Evolutionary conservation across 2,113 vertebrate species (phyloP), one percentile per base, ranked within the genome.

Genomic region (Ophthalmolycus amberensis): DNA sequence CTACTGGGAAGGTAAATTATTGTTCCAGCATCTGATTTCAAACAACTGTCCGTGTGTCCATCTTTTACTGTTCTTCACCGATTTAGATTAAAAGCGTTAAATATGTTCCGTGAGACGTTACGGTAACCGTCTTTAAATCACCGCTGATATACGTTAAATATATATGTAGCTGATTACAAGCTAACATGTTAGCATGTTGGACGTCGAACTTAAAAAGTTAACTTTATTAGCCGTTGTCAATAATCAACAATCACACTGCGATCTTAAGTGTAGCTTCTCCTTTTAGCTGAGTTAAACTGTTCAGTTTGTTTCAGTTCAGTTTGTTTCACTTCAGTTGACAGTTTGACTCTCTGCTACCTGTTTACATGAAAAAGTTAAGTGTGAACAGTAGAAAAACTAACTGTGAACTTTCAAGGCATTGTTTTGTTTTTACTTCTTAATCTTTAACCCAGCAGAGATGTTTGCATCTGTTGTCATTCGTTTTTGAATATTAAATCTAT

Each of bases 1-100:
- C 94, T 97, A 97, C 69, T 98, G 97, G 97, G 97, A 97, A 96
- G 97, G 97, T 97, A 95, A 88, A 83, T 77, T 22, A 25, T 59
- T 66, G 25, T 66, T 50, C 34, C 37, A 65, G 1, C n/a, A 0
- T 29, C 0, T 67, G 2, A 10, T 50, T 42, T 44, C 44, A 60
- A 73, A 52, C 18, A 16, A 20, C 20, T 18, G 0, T 1, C 0
- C 14, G 2, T 16, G 9, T n/a, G 0, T 27, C 6, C 4, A 5
- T 1, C 0, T 32, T 40, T 65, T 20, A 16, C 15, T 56, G 14
- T 32, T 60, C 22, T 29, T 52, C 9, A 2, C 0, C 3, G 10
- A 22, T 5, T 34, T 6, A 9, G 2, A 11, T 32, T 11, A 34
- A 7, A 16, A 18, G 22, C 18, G 18, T 18, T 34, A 1, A 50